phyloP scores from a whole-genome alignment of 2,113 vertebrate species.

The Scatophagus argus region DNA sequence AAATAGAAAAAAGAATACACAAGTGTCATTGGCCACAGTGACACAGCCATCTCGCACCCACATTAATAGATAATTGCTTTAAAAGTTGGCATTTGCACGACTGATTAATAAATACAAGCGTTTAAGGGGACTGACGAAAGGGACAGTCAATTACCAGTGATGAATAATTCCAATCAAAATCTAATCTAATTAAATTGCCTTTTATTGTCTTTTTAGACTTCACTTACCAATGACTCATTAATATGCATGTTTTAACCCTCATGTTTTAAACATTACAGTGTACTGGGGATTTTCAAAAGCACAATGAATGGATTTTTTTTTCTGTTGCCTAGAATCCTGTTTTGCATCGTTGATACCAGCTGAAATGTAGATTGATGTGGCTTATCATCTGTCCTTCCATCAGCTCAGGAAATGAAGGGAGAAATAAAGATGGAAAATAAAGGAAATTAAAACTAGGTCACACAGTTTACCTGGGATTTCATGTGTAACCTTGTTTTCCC shows the following conservation, averaged over 20 bases:
- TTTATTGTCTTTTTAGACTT: conserved; percentile 91
- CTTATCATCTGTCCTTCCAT: conserved; percentile 73
- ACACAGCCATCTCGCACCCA: conserved; percentile 35
- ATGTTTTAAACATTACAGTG: conserved; percentile 85
- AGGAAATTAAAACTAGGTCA: conserved; percentile 78
- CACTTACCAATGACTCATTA: conserved; percentile 88
- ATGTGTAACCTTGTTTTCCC: conserved; percentile 35
- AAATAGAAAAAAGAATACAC: not conserved
- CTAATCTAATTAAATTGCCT: conserved; percentile 91
- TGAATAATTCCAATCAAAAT: conserved; percentile 94
- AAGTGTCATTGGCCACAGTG: conserved; percentile 33
- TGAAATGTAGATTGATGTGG: conserved; percentile 75
- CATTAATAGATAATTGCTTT: conserved; percentile 74
- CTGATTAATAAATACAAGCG: conserved; percentile 92
- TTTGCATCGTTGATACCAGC: conserved; percentile 74
- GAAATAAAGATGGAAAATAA: conserved; percentile 67
- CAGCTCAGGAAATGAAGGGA: conserved; percentile 66
- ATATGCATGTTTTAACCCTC: conserved; percentile 87
- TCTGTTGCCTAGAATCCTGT: conserved; percentile 61
- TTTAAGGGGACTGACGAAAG: conserved; percentile 86
- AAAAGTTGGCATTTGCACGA: conserved; percentile 85
- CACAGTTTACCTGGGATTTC: conserved; percentile 66
- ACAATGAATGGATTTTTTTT: conserved; percentile 67
- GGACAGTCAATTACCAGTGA: conserved; percentile 81
- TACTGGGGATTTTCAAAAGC: conserved; percentile 81